phyloP scores from a whole-genome alignment of 2,113 vertebrate species.

The Gymnocephalus cernua region DNA sequence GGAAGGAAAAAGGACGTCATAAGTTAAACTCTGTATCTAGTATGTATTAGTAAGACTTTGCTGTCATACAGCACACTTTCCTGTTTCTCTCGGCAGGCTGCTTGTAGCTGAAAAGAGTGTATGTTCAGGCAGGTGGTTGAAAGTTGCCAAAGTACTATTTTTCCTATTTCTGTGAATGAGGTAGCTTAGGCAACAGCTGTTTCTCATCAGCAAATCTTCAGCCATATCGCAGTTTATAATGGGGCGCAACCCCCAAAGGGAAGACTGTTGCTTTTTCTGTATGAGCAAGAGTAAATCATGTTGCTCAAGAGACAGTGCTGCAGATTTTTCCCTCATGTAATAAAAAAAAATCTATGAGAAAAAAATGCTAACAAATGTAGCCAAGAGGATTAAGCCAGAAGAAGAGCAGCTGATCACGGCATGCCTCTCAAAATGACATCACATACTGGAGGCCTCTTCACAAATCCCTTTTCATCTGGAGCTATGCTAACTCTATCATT shows the following conservation, averaged over 20 bases:
- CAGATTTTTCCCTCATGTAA: conserved; percentile 49
- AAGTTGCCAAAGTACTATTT: conserved; percentile 60
- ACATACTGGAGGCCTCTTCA: conserved; percentile 22
- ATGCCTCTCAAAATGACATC: conserved; percentile 36
- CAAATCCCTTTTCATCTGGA: conserved; percentile 51
- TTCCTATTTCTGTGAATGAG: conserved; percentile 46
- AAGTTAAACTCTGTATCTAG: conserved; percentile 44
- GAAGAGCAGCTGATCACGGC: conserved; percentile 27
- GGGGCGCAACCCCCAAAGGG: conserved; percentile 51
- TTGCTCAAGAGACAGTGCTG: conserved; percentile 37
- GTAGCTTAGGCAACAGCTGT: conserved; percentile 62
- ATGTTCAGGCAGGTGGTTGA: conserved; percentile 65
- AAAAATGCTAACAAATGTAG: conserved; percentile 40
- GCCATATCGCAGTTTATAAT: conserved; percentile 55
- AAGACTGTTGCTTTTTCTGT: conserved; percentile 54
- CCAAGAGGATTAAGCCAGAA: conserved; percentile 18
- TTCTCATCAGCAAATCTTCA: conserved; percentile 71
- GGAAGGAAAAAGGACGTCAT: conserved; percentile 58
- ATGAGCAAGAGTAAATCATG: conserved; percentile 56
- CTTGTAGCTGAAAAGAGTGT: conserved; percentile 26
- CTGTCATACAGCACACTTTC: conserved; percentile 21
- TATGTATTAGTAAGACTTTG: conserved; percentile 41
- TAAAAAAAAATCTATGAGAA: conserved; percentile 25
- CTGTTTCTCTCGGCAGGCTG: conserved; percentile 35
- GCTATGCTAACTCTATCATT: conserved; percentile 20